phyloP scores from a whole-genome alignment of 2,113 vertebrate genomes.

The Fregata magnificens region DNA sequence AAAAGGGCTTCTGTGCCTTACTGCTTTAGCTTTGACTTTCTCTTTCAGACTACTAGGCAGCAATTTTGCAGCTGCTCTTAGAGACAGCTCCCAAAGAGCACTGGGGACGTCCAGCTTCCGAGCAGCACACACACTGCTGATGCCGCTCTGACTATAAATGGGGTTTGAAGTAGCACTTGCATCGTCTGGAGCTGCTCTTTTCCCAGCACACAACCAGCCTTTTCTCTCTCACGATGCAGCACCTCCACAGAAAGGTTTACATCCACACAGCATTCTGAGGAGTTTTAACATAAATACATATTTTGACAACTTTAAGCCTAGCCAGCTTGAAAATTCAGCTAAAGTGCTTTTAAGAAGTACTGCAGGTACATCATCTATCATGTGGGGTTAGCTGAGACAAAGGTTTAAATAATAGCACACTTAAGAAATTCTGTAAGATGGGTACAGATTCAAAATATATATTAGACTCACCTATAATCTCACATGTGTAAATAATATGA shows the following conservation, averaged over 20 bases:
- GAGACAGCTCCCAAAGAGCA: background rate
- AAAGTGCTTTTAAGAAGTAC: slow-evolving; percentile 23
- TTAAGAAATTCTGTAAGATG: background rate
- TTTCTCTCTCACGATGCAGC: background rate
- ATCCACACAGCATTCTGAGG: background rate
- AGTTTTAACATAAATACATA: background rate
- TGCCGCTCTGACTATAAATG: background rate
- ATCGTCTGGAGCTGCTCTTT: background rate
- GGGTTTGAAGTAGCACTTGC: background rate
- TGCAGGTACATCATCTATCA: background rate
- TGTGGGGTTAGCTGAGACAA: background rate
- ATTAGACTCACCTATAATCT: background rate
- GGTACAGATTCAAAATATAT: background rate
- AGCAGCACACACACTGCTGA: background rate
- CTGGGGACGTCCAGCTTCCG: background rate
- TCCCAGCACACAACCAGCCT: background rate
- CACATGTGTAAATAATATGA: background rate
- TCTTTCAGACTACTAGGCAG: background rate
- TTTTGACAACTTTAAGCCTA: slow-evolving; percentile 30
- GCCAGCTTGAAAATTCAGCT: background rate
- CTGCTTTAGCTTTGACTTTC: background rate
- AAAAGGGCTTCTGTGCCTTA: background rate
- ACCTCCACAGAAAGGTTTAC: background rate
- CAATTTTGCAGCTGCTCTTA: background rate
- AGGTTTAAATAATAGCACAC: background rate